Evolutionary conservation across 2,888 invertebrate species (phyloP), one percentile per base, ranked within the genome.

Genomic region (Hedychridium roseum): DNA sequence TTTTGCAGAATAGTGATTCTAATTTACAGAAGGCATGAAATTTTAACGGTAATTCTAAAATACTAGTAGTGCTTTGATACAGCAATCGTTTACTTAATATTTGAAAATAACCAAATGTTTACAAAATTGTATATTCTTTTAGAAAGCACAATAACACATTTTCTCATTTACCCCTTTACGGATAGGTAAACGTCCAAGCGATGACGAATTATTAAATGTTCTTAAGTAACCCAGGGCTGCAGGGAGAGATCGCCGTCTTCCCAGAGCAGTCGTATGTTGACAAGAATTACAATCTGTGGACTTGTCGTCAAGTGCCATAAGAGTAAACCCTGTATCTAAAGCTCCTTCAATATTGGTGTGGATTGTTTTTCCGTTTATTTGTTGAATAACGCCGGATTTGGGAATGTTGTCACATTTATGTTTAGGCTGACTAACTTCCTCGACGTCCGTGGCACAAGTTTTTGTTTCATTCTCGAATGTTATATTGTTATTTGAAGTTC

Each of bases 191-290:
- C 64, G 73, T 18, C 64, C 66, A 5, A 70, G 41, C 2, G 61
- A 44, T 2, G 57, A n/a, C n/a, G n/a, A 53, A 38, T 50, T 59
- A 43, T 53, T 61, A 20, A 38, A 6, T 38, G 48, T 48, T 32
- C 48, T 63, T 35, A 65, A 54, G 31, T 63, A 64, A 12, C 58
- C 58, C 23, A 74, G 52, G 9, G 60, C 60, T 3, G 68, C 64
- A 1, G 74, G 74, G 4, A 74, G 51, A 9, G 74, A 74, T 50
- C 68, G 64, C 50, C 73, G 56, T 23, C 73, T 68, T 2, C 63
- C 47, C 3, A 67, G 44, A 39, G 40, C 47, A 12, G 30, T 65
- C 30, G 51, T 57, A 16, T 56, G 44, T 26, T 49, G 50, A 41
- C 70, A 71, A 5, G 60, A 60, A 6, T 53, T 56, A 37, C 68